phyloP scores from a whole-genome alignment of 2,113 vertebrate species.

The Piliocolobus tephrosceles region DNA sequence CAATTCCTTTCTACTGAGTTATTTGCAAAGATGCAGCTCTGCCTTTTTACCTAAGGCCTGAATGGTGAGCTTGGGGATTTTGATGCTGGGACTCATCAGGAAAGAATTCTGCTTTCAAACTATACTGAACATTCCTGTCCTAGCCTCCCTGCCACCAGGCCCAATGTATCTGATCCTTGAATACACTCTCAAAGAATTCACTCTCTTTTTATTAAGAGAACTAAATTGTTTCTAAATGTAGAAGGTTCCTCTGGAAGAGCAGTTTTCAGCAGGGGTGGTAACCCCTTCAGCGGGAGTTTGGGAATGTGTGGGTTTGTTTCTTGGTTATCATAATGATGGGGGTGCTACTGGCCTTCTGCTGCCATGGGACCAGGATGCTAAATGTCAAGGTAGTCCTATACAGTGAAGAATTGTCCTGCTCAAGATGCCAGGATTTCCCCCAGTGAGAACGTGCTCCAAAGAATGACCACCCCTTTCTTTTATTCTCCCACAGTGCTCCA shows the following conservation, averaged over 20 bases:
- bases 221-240: neutral
- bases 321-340: neutral
- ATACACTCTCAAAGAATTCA: neutral
- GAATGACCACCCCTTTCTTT: neutral
- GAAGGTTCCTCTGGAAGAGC: neutral
- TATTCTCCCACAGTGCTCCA: neutral
- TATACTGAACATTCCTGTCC: neutral
- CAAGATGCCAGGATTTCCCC: neutral
- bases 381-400: neutral
- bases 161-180: neutral
- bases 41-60: neutral
- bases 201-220: neutral
- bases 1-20: neutral
- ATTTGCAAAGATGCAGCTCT: neutral
- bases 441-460: neutral
- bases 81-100: neutral
- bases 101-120: neutral
- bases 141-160: neutral
- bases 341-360: neutral
- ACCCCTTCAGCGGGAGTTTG: neutral
- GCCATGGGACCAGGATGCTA: neutral
- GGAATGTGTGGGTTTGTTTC: neutral
- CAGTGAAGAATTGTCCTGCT: neutral
- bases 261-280: neutral
- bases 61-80: neutral